Evolutionary conservation across 2,797 vertebrate genomes (phyloP).

Genomic region (Cyprinodon diabolis): DNA sequence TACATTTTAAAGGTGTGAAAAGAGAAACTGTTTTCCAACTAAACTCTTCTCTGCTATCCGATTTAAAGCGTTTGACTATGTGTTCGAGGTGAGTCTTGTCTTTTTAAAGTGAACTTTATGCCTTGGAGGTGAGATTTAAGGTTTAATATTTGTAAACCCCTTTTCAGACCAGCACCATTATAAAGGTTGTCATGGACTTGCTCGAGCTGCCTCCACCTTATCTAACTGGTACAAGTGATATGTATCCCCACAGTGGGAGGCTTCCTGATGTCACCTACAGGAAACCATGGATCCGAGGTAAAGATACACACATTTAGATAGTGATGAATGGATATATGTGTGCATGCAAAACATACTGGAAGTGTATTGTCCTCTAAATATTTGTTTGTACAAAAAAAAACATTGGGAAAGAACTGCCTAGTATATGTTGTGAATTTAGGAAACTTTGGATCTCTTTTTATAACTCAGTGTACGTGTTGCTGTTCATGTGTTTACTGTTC

Average conservation of each 20-base stretch:
- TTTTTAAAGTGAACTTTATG: slow-evolving; percentile 20
- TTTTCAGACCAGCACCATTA: slow-evolving; percentile 63
- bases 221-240: slow-evolving; percentile 39
- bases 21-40: background rate
- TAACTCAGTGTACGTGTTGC: too few relatives aligned
- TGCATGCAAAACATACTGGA: background rate
- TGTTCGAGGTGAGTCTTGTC: slow-evolving; percentile 72
- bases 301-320: background rate
- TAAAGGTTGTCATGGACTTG: slow-evolving; percentile 63
- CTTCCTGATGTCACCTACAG: slow-evolving; percentile 71
- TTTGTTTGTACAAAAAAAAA: background rate
- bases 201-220: slow-evolving; percentile 75
- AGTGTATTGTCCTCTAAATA: background rate
- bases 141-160: background rate
- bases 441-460: too few relatives aligned
- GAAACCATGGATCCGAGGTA: slow-evolving; percentile 78
- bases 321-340: background rate
- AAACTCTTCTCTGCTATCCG: slow-evolving; percentile 62
- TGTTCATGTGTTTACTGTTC: too few relatives aligned
- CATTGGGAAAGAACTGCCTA: too few relatives aligned
- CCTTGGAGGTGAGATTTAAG: slow-evolving; percentile 69
- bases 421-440: too few relatives aligned
- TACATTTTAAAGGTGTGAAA: slow-evolving; percentile 46
- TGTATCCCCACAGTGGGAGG: slow-evolving; percentile 64
- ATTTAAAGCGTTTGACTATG: slow-evolving; percentile 77